Base-by-base conservation (phyloP, 2,797 vertebrate species). In the Chelonia mydas region DNA sequence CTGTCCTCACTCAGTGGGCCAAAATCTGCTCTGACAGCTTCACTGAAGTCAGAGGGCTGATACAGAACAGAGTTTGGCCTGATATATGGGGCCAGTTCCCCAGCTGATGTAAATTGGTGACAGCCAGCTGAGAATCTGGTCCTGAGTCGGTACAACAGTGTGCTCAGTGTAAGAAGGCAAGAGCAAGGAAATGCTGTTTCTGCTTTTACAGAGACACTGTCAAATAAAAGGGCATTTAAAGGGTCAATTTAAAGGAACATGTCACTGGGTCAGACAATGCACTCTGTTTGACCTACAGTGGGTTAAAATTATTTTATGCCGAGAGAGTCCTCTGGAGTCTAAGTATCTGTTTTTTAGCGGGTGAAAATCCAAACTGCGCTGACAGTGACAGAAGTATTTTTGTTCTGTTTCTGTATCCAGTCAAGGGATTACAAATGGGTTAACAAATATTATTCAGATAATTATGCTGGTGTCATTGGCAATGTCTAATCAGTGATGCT, bases 11-110 rank as follows among this genome's bases (percentile, higher is more conserved):
- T 83, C 87, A 25, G 51, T 90, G 87, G 90, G 89, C 92, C 0
- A 41, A 94, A 23, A 94, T 87, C 83, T 96, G 84, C 87, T 79
- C 84, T 95, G 92, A 95, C 11, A n/a, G 41, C 91, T 81, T 86
- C 37, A 1, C 37, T 25, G 72, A 25, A 27, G 41, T 25, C 11
- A 13, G 23, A 6, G 4, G 79, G 87, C 49, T 92, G 85, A 51
- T 31, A 80, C 78, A 92, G 55, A 57, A 37, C 68, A 41, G 6
- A 53, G n/a, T 74, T 85, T 82, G 87, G 82, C 89, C 89, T 95
- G 0, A 3, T 65, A n/a, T 65, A n/a, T 19, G 33, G 31, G 0
- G 23, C 65, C 74, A 87, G 82, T 76, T 31, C 21, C 54, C 81
- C 49, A 13, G 0, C 23, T n/a, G 23, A 2, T 91, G 65, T 82